Evolutionary conservation across 2,888 invertebrate genomes (phyloP).

Genomic region (Aelia acuminata): DNA sequence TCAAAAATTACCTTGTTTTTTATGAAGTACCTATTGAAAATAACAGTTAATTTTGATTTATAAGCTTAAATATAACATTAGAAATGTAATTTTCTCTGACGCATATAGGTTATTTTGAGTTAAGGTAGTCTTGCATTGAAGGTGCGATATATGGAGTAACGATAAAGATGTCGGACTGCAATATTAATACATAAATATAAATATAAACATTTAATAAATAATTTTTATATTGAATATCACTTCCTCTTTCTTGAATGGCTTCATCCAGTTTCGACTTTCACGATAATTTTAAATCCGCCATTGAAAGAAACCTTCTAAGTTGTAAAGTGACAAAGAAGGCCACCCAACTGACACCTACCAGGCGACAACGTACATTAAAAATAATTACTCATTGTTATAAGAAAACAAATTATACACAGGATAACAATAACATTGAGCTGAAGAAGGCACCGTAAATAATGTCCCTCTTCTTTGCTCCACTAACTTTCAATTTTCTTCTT

Average conservation of each 20-base stretch:
- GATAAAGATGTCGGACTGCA: too few relatives aligned
- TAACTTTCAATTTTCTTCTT: neutral
- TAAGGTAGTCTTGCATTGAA: too few relatives aligned
- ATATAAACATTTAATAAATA: too few relatives aligned
- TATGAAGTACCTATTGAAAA: too few relatives aligned
- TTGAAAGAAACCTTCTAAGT: neutral
- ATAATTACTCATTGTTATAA: neutral
- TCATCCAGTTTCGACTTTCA: neutral
- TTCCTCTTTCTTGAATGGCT: neutral
- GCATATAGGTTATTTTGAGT: too few relatives aligned
- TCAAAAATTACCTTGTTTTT: too few relatives aligned
- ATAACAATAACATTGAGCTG: neutral
- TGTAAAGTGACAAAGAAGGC: neutral
- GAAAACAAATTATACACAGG: neutral
- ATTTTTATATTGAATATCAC: neutral
- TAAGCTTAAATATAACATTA: too few relatives aligned
- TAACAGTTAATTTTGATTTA: too few relatives aligned
- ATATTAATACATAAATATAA: too few relatives aligned
- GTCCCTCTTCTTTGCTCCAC: neutral
- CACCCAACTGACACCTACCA: neutral
- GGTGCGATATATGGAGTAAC: too few relatives aligned
- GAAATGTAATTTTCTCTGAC: too few relatives aligned
- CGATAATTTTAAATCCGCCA: too few relatives aligned
- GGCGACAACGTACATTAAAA: neutral
- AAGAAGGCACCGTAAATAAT: conserved; percentile 29